Evolutionary conservation across 30 jellyfish, hydroid and myxozoan genomes (phyloP), one percentile per base, ranked within the genome.

Genomic region (Turritopsis dohrnii): DNA sequence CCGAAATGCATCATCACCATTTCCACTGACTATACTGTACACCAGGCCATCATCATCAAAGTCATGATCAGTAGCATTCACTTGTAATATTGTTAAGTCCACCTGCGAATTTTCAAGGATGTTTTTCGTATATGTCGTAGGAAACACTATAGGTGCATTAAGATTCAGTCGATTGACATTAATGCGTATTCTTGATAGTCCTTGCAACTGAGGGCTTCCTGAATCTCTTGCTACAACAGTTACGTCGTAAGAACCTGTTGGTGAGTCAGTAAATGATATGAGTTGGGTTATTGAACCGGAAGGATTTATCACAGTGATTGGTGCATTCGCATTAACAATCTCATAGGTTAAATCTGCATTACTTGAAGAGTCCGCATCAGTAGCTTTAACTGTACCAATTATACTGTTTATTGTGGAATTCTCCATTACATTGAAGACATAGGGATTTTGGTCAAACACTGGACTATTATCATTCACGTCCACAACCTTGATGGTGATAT

Each of bases 1-100:
- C 27, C 65, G 28, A 74, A 74, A 74, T n/a, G 26, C 26, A 17
- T 26, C 53, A 9, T 74, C 83, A 23, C 19, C 26, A 29, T 74
- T 29, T 23, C 83, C 83, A 74, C 27, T n/a, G 65, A 26, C n/a
- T 28, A 74, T 74, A 18, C 54, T 41, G 23, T 23, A 74, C 7
- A 74, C 65, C 30, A 0, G 81, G 5, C 96, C 91, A 69, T 94
- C 86, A 7, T 88, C 80, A 4, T 94, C 99, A 18, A 75, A 86
- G 29, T 94, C 99, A 16, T 76, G 85, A 77, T 94, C 99, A n/a
- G 21, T 66, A 17, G 99, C 99, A 13, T 82, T 76, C 25, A 94
- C 94, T 27, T 52, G 73, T 24, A 94, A 53, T 72, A 94, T 22
- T 26, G 81, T 28, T 17, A 96, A 27, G 5, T 83, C 93, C 9